Conservation (phyloP, 2,888 invertebrate species). For the Hemistola chrysoprasaria region DNA sequence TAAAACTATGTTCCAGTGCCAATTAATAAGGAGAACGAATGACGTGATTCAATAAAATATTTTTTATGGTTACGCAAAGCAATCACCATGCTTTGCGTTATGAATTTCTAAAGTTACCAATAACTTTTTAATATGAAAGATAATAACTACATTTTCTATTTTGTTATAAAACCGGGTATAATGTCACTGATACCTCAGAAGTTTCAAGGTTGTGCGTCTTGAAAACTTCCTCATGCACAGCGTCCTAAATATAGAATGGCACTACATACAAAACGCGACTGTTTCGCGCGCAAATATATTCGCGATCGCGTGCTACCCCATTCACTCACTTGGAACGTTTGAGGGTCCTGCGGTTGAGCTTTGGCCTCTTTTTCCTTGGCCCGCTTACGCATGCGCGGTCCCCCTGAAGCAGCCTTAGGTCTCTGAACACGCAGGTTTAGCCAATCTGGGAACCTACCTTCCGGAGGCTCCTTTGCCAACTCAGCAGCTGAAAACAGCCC, state of each 20-base stretch:
- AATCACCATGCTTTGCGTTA: too few species aligned
- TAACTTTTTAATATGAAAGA: too few species aligned
- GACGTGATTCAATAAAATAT: too few species aligned
- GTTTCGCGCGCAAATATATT: constrained; percentile 43
- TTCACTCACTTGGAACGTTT: constrained; percentile 68
- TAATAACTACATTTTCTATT: too few species aligned
- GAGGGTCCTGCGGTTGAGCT: constrained; percentile 37
- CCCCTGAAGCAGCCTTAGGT: constrained; percentile 47
- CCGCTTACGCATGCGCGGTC: constrained; percentile 67
- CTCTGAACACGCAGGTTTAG: constrained; percentile 68
- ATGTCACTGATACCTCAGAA: constrained; percentile 35
- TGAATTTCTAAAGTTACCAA: too few species aligned
- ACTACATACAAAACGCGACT: constrained; percentile 37
- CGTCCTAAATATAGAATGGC: constrained; percentile 27
- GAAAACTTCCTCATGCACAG: constrained; percentile 23
- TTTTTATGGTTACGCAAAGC: too few species aligned
- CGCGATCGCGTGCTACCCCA: constrained; percentile 37
- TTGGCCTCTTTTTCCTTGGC: constrained; percentile 47
- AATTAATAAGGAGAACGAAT: too few species aligned
- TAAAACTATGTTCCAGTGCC: too few species aligned
- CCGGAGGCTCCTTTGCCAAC: constrained; percentile 70
- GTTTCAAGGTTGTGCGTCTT: constrained; percentile 35
- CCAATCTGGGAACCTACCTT: constrained; percentile 72
- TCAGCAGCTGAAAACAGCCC: constrained; percentile 64
- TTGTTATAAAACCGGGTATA: constrained; percentile 3